Evolutionary conservation across 53 echinoderm and acorn worm genomes (phyloP).

Genomic region (Antedon mediterranea): DNA sequence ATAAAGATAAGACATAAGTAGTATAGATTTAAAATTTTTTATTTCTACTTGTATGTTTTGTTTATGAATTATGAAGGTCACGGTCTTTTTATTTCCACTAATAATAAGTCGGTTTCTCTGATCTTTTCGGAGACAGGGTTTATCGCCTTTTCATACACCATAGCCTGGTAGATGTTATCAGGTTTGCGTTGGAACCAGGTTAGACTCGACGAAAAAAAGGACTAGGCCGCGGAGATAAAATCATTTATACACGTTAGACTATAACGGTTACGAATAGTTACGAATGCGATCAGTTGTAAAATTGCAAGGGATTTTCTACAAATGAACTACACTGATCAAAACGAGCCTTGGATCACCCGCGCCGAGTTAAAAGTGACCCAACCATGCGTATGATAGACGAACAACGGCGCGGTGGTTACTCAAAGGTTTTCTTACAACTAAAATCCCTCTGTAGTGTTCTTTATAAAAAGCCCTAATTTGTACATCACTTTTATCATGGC

Average conservation of each 20-base stretch:
- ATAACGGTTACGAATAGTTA: background rate
- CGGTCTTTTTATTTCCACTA: background rate
- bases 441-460: no score
- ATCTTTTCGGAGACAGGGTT: background rate
- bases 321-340: background rate
- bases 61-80: background rate
- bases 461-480: background rate
- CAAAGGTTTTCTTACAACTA: background rate
- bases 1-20: background rate
- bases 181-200: background rate
- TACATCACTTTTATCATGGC: background rate
- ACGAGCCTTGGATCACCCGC: background rate
- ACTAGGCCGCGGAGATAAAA: background rate
- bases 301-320: background rate
- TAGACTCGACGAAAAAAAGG: background rate
- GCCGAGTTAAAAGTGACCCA: background rate
- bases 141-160: background rate
- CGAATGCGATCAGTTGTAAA: background rate
- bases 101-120: background rate
- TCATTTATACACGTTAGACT: background rate
- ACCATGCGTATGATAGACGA: background rate
- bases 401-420: background rate
- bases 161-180: background rate
- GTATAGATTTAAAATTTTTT: background rate
- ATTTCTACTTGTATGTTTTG: background rate